A percentile compares a stretch with the other conserved stretches of the same genome.
Evolutionary conservation across 2,113 vertebrate genomes (phyloP).

Genomic region (Isurus oxyrinchus): DNA sequence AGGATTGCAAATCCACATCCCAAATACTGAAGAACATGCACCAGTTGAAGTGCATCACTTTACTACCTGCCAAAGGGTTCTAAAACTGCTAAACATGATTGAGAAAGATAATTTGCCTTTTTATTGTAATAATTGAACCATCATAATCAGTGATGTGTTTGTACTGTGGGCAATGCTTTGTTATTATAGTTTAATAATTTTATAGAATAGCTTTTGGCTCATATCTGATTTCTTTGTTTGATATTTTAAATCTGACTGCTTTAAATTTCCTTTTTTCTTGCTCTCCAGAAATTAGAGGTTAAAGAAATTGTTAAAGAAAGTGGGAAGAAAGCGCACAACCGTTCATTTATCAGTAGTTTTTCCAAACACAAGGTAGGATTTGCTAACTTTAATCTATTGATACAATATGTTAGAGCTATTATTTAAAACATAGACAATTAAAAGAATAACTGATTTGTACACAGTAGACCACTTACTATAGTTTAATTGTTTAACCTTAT

Average conservation of each 20-base stretch:
- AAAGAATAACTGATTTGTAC: background rate
- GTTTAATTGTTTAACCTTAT: background rate
- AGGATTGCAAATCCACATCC: background rate
- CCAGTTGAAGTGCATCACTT: background rate
- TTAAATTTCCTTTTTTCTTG: slow-evolving; percentile 38
- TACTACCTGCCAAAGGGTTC: background rate
- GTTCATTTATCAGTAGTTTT: slow-evolving; percentile 80
- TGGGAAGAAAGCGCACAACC: slow-evolving; percentile 80
- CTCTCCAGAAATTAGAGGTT: slow-evolving; percentile 63
- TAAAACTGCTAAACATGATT: background rate
- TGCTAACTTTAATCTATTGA: background rate
- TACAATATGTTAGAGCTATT: background rate
- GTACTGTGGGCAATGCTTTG: background rate
- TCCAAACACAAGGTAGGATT: slow-evolving; percentile 81
- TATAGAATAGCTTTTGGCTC: background rate
- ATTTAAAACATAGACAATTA: background rate
- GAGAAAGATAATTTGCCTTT: background rate
- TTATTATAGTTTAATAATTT: background rate
- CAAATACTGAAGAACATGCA: background rate
- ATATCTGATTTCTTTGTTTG: background rate
- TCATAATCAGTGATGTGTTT: background rate
- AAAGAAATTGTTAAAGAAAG: slow-evolving; percentile 77
- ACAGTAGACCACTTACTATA: background rate
- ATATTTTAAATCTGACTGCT: slow-evolving; percentile 12
- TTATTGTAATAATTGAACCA: background rate